These are phyloP conservation scores for Paradisaea rubra DNA, from an alignment of 2,113 vertebrate genomes.

Conservation along the genomic window DNA sequence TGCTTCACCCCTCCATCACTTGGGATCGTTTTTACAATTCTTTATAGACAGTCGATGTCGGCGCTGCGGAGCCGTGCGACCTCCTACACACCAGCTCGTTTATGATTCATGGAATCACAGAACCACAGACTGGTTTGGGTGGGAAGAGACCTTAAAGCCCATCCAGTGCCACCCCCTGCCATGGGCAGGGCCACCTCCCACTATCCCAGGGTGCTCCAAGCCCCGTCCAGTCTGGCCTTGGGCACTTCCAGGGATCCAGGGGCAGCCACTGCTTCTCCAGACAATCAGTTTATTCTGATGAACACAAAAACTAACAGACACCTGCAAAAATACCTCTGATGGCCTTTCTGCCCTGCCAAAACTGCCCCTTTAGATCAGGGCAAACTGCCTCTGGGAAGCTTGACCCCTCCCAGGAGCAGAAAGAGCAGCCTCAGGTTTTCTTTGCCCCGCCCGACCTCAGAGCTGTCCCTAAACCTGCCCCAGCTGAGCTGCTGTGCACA, in stretches of 20 bases:
- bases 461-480: neutral
- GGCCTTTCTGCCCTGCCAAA: neutral
- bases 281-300: neutral
- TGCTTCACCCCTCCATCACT: neutral
- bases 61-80: accelerated
- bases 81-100: neutral
- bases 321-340: neutral
- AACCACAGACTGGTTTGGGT: neutral
- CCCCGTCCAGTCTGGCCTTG: neutral
- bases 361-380: neutral
- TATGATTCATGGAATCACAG: neutral
- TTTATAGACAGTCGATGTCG: neutral
- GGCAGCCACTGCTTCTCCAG: neutral
- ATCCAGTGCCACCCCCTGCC: neutral
- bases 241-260: neutral
- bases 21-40: neutral
- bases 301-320: neutral
- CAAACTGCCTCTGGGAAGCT: neutral
- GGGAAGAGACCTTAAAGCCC: neutral
- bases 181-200: neutral
- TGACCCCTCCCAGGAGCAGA: neutral
- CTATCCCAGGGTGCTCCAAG: neutral
- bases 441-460: neutral
- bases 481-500: neutral
- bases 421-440: neutral